phyloP scores from a whole-genome alignment of 1,140 invertebrate species.

The Papilio machaon region DNA sequence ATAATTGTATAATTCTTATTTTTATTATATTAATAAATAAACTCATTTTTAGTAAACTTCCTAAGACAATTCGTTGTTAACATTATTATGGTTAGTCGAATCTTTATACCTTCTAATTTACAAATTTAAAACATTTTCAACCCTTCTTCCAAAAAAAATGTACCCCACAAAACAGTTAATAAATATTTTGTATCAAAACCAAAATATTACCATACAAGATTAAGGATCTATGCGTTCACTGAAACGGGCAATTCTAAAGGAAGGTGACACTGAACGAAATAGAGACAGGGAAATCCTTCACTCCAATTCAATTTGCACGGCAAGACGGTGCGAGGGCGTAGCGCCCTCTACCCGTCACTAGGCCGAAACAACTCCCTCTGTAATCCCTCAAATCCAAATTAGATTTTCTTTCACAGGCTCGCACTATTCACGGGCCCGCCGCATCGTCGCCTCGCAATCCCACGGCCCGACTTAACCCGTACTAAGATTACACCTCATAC shows the following conservation, averaged over 20 bases:
- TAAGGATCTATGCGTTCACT: not conserved
- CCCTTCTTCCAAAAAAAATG: not conserved
- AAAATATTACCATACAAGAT: conserved; percentile 7
- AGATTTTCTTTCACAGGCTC: conserved; percentile 77
- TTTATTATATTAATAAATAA: no score
- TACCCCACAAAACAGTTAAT: not conserved
- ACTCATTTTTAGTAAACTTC: no score
- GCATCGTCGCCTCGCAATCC: conserved; percentile 47
- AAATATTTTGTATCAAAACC: conserved; percentile 18
- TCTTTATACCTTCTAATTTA: not conserved
- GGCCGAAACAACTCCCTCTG: conserved; percentile 74
- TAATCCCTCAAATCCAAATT: conserved; percentile 81
- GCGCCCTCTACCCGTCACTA: conserved; percentile 57
- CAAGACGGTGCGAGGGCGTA: conserved; percentile 55
- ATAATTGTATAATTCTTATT: not conserved
- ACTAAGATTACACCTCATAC: conserved; percentile 54
- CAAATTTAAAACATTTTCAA: not conserved
- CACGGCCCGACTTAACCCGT: conserved; percentile 56
- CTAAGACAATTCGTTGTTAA: no score
- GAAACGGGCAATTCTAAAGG: conserved; percentile 8
- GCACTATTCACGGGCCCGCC: conserved; percentile 68
- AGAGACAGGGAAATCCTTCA: conserved; percentile 48
- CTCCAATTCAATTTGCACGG: conserved; percentile 67
- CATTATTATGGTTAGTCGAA: no score
- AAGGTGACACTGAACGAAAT: conserved; percentile 10